A percentile compares a stretch with the other conserved stretches of the same genome.
These are phyloP conservation scores for Elephas maximus DNA, from an alignment of 2,113 vertebrate genomes.

Conservation along the genomic window DNA sequence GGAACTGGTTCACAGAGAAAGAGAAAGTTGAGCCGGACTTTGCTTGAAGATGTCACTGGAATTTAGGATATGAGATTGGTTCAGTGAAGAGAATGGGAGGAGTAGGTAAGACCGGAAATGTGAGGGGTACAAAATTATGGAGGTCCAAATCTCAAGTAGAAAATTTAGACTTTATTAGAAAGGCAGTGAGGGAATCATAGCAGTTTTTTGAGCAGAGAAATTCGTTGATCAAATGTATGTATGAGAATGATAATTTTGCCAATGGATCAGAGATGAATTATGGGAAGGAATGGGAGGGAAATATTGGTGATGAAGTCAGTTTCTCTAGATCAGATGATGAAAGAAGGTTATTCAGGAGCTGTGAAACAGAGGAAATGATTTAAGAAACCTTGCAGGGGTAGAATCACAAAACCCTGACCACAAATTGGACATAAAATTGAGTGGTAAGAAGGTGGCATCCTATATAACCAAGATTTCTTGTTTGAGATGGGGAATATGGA, in stretches of 20 bases:
- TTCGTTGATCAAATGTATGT: neutral
- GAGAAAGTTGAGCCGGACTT: neutral
- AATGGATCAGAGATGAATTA: neutral
- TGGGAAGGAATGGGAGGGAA: neutral
- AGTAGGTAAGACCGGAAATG: neutral
- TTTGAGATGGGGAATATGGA: neutral
- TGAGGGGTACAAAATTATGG: neutral
- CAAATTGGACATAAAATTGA: neutral
- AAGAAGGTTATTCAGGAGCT: neutral
- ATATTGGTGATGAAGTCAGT: neutral
- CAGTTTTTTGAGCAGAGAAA: neutral
- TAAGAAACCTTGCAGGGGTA: neutral
- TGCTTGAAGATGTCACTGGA: neutral
- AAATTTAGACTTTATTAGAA: neutral
- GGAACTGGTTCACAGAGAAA: neutral
- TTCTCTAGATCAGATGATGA: neutral
- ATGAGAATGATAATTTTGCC: neutral
- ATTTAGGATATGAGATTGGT: neutral
- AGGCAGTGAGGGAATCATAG: neutral
- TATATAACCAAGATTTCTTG: conserved; percentile 19
- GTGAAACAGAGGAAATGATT: neutral
- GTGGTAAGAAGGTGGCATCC: neutral
- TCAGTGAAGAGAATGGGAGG: neutral
- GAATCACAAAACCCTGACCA: neutral
- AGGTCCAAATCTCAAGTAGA: conserved; percentile 8